phyloP scores from a whole-genome alignment of 2,888 invertebrate genomes.

The Drosophila anceps region DNA sequence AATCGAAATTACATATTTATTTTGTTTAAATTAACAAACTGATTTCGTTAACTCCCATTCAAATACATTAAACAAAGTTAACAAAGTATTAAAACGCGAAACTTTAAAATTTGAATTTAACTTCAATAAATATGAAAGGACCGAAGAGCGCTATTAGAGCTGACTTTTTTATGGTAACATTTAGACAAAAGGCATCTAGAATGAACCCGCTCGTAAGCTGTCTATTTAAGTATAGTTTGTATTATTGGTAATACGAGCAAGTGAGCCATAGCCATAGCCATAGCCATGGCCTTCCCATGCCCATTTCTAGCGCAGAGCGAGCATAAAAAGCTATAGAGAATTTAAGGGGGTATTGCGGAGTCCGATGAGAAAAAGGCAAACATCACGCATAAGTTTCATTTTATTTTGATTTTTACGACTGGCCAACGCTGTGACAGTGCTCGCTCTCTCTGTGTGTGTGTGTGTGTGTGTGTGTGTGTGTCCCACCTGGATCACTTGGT shows the following conservation, averaged over 20 bases:
- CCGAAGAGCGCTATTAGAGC: constrained; percentile 2
- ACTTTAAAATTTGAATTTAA: neutral
- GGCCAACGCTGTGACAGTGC: constrained; percentile 56
- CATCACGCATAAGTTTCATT: constrained; percentile 83
- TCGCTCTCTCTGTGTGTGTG: constrained; percentile 32
- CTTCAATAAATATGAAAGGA: neutral
- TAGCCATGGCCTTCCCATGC: neutral
- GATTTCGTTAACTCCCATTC: neutral
- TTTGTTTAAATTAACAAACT: neutral
- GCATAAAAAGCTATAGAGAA: constrained; percentile 28
- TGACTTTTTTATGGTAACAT: constrained; percentile 3
- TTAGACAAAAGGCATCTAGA: neutral
- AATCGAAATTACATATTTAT: neutral
- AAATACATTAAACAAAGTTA: neutral
- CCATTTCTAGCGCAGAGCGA: constrained; percentile 17
- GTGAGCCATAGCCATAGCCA: constrained; percentile 17
- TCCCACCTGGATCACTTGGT: constrained; percentile 84
- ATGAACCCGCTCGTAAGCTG: neutral
- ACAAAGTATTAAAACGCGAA: neutral
- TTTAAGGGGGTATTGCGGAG: constrained; percentile 20
- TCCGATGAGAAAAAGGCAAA: constrained; percentile 59
- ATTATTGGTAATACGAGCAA: constrained; percentile 48
- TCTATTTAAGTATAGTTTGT: constrained; percentile 45
- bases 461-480: constrained; percentile 65
- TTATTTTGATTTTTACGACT: constrained; percentile 84